Conservation (phyloP, 2,113 vertebrate genomes). For the Epinephelus lanceolatus region DNA sequence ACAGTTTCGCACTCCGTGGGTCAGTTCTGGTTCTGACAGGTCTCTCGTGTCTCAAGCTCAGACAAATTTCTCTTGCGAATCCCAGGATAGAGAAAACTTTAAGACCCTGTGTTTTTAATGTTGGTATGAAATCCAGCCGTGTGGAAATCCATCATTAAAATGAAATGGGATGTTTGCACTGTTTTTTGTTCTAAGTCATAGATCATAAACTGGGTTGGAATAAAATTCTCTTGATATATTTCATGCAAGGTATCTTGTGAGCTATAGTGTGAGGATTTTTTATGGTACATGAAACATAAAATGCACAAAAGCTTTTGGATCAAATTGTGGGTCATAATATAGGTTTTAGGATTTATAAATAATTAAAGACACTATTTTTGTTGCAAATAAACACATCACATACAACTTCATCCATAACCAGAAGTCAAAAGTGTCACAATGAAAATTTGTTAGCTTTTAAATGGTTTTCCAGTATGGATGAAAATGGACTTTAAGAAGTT, state of each 20-base stretch:
- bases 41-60: slow-evolving; percentile 52
- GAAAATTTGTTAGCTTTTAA: background rate
- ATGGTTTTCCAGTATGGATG: slow-evolving; percentile 10
- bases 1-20: slow-evolving; percentile 51
- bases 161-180: slow-evolving; percentile 27
- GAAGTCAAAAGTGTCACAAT: background rate
- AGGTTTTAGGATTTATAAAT: background rate
- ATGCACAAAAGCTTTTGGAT: background rate
- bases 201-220: slow-evolving; percentile 18
- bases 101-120: slow-evolving; percentile 40
- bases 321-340: background rate
- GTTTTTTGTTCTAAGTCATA: slow-evolving; percentile 23
- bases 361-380: background rate
- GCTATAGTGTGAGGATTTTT: background rate
- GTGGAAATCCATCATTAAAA: slow-evolving; percentile 58
- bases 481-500: slow-evolving; percentile 7
- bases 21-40: slow-evolving; percentile 56
- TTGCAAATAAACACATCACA: background rate
- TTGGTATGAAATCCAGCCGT: slow-evolving; percentile 41
- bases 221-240: slow-evolving; percentile 23
- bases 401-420: background rate
- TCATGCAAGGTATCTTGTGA: slow-evolving; percentile 2
- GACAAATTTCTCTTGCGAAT: slow-evolving; percentile 48
- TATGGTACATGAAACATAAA: background rate
- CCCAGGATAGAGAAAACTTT: slow-evolving; percentile 37